Percentiles rank a stretch among this genome's conserved stretches.
phyloP scores from a whole-genome alignment of 2,888 invertebrate genomes.

The Dastarcus helophoroides region DNA sequence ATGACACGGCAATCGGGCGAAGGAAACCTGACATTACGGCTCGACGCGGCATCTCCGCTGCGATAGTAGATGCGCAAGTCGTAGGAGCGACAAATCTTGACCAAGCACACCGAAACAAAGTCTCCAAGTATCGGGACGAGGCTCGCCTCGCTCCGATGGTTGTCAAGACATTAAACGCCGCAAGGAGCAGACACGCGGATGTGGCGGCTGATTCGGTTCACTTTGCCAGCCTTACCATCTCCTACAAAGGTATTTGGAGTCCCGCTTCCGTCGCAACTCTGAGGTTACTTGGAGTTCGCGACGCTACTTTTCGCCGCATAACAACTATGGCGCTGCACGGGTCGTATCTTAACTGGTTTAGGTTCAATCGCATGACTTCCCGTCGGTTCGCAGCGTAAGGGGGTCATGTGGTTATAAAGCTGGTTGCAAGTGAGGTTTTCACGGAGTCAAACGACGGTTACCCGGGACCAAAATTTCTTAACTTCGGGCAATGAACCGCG shows the following conservation, averaged over 20 bases:
- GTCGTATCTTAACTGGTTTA: conserved; percentile 3
- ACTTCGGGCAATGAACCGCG: no score
- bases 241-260: conserved; percentile 4
- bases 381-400: neutral
- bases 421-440: no score
- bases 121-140: no score
- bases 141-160: no score
- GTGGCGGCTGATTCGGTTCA: no score
- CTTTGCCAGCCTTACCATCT: neutral
- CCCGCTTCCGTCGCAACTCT: neutral
- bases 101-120: neutral
- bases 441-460: no score
- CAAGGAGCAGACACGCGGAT: no score
- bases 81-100: conserved; percentile 2
- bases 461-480: no score
- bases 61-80: conserved; percentile 4
- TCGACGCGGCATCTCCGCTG: no score
- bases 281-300: neutral
- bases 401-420: no score
- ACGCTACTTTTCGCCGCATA: neutral
- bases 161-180: no score
- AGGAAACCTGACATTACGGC: conserved; percentile 4
- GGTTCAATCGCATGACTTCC: conserved; percentile 4
- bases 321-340: conserved; percentile 6
- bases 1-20: neutral